Conservation (phyloP, 2,113 vertebrate species). For the Zeus faber region DNA sequence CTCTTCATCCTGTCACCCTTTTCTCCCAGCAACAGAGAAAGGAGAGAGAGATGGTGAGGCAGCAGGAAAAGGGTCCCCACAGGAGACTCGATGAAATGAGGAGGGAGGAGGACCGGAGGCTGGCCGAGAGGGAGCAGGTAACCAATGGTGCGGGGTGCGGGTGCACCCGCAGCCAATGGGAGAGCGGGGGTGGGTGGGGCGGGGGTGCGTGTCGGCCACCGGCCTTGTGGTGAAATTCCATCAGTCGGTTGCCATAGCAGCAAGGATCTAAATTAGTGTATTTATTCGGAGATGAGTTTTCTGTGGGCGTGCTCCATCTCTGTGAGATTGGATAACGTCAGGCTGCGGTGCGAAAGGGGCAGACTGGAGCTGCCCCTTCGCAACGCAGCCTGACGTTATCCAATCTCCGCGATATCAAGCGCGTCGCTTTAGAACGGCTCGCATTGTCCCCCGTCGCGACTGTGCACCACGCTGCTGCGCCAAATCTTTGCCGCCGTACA, state of each 20-base stretch:
- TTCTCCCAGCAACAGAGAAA: conserved; percentile 87
- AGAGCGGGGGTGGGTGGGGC: conserved; percentile 47
- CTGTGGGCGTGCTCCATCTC: conserved; percentile 69
- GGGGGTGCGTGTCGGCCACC: conserved; percentile 48
- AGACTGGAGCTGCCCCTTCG: conserved; percentile 50
- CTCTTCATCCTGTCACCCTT: conserved; percentile 46
- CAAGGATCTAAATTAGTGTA: conserved; percentile 75
- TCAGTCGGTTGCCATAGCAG: conserved; percentile 79
- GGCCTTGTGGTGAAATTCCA: conserved; percentile 70
- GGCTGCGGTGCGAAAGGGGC: conserved; percentile 54
- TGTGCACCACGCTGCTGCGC: too few species aligned
- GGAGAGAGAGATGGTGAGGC: conserved; percentile 86
- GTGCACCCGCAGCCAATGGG: not conserved
- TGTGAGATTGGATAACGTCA: conserved; percentile 42
- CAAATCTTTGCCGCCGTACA: too few species aligned
- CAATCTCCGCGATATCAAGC: conserved; percentile 29
- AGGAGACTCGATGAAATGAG: conserved; percentile 86
- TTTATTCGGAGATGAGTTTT: conserved; percentile 73
- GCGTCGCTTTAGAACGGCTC: too few species aligned
- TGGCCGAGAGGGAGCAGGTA: conserved; percentile 92
- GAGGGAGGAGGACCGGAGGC: conserved; percentile 85
- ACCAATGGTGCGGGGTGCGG: conserved; percentile 48
- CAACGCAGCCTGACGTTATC: conserved; percentile 53
- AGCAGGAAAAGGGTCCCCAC: conserved; percentile 89
- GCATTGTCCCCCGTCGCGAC: too few species aligned